Evolutionary conservation across 2,797 vertebrate species (phyloP), one percentile per base, ranked within the genome.

Genomic region (Lepilemur ruficaudatus): DNA sequence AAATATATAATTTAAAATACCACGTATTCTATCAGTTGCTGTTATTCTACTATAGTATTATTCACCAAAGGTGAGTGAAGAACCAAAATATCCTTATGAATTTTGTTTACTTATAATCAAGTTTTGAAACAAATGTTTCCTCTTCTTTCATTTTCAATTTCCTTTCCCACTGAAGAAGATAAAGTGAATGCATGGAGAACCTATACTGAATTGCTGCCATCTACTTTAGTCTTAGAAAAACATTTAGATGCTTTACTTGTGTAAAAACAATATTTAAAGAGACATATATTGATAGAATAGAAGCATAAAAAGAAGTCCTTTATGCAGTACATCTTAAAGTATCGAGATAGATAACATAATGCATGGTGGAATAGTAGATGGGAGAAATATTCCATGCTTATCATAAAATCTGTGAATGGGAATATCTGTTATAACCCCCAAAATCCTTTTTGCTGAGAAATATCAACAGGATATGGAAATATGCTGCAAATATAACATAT

Each of bases 401-500:
- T 30, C 41, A 69, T 59, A 22, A 67, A 76, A 88, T 78, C 20
- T 32, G 30, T 73, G 61, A 73, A 72, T 35, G 43, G 25, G 41
- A 25, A 43, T 87, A 91, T 65, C 23, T 67, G 9, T 76, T 76
- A 41, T 87, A 70, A 50, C 7, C 30, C 23, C 13, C 38, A 78
- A 61, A 59, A 41, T 50, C 23, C 59, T 43, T 50, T 65, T n/a
- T 43, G 41, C 38, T 94, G 46, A 48, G 90, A 96, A 97, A 92
- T 43, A 75, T 1, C 85, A 95, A 95, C n/a, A 85, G 30, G 1
- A 2, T 1, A 80, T 2, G 7, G 76, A 94, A 96, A 9, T 1
- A 28, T 76, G 28, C 14, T 95, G 61, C 22, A 91, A 95, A 89
- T 81, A 52, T 23, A 83, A 78, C 22, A 95, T 95, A 43, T 89